Conservation (phyloP, 2,888 invertebrate species). For the Penaeus monodon region DNA sequence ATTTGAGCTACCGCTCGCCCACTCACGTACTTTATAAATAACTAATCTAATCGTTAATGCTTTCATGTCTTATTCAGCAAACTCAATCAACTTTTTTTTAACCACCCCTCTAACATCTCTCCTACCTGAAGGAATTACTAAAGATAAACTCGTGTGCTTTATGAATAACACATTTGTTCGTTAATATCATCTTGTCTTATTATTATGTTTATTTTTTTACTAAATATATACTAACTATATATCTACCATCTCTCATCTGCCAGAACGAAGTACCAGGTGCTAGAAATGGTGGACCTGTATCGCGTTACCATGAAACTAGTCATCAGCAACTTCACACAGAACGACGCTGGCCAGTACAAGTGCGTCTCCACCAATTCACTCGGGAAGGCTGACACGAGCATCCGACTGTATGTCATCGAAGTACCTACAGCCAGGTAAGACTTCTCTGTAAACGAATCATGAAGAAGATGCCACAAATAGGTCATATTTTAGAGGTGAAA, state of each 20-base stretch:
- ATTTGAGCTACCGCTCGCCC: too few relatives aligned
- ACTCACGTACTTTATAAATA: too few relatives aligned
- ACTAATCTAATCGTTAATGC: too few relatives aligned
- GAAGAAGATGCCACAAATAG: too few relatives aligned
- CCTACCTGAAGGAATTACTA: too few relatives aligned
- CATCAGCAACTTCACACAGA: conserved; percentile 73
- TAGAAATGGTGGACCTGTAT: conserved; percentile 80
- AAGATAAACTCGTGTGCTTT: too few relatives aligned
- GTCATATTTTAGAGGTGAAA: neutral
- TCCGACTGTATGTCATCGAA: conserved; percentile 76
- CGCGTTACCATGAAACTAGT: conserved; percentile 82
- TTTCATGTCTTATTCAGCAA: too few relatives aligned
- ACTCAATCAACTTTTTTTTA: too few relatives aligned
- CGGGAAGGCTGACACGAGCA: conserved; percentile 82
- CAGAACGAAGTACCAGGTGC: conserved; percentile 82
- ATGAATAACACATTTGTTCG: too few relatives aligned
- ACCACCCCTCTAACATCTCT: neutral
- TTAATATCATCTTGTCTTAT: neutral
- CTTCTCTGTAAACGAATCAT: too few relatives aligned
- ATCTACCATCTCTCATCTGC: neutral
- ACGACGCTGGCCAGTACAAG: conserved; percentile 73
- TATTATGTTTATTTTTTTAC: conserved; percentile 1
- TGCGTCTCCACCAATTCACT: conserved; percentile 85
- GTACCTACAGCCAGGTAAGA: conserved; percentile 56
- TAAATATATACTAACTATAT: conserved; percentile 7